phyloP scores from a whole-genome alignment of 2,888 invertebrate genomes.

The Leucania comma region DNA sequence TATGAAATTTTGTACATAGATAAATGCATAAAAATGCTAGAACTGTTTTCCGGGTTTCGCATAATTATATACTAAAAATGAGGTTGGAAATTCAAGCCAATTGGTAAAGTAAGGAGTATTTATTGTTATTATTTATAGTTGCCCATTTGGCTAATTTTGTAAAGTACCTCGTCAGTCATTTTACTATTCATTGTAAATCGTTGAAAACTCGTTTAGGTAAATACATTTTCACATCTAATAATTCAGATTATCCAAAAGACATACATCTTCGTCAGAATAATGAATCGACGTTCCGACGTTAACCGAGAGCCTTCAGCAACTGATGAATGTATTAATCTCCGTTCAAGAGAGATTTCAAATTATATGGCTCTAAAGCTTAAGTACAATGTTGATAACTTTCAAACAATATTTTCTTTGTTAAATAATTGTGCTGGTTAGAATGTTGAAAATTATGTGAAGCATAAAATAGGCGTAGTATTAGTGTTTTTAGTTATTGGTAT shows the following conservation, averaged over 20 bases:
- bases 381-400: not conserved
- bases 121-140: no score
- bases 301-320: slow-evolving; percentile 66
- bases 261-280: slow-evolving; percentile 74
- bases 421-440: no score
- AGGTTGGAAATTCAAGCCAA: no score
- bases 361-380: slow-evolving; percentile 7
- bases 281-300: slow-evolving; percentile 72
- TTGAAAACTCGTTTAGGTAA: slow-evolving; percentile 3
- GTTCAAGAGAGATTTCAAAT: slow-evolving; percentile 51
- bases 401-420: not conserved
- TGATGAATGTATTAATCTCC: slow-evolving; percentile 70
- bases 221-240: slow-evolving; percentile 37
- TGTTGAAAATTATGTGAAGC: not conserved
- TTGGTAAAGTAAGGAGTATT: no score
- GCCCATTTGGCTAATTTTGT: no score
- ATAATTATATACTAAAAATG: no score
- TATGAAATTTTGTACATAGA: no score
- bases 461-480: not conserved
- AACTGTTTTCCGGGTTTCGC: no score
- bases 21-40: no score
- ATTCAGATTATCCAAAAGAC: slow-evolving; percentile 65
- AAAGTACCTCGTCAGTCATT: not conserved
- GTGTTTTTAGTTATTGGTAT: no score
- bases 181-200: not conserved